phyloP scores from a whole-genome alignment of 2,113 vertebrate species.

The Heptranchias perlo region DNA sequence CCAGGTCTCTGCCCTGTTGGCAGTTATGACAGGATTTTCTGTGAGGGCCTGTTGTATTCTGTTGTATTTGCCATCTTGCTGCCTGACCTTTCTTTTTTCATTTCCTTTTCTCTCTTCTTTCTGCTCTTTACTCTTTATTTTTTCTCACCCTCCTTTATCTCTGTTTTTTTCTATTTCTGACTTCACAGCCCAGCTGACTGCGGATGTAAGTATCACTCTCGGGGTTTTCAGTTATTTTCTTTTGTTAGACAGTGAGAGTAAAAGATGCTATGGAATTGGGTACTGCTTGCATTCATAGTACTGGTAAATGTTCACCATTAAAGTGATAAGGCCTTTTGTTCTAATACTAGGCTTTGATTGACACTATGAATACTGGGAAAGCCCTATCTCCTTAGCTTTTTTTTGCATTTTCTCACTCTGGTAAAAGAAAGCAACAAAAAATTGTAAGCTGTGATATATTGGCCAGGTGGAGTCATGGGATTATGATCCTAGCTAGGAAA shows the following conservation, averaged over 20 bases:
- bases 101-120: neutral
- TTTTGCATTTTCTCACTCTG: neutral
- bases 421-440: neutral
- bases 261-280: too few species aligned
- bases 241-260: too few species aligned
- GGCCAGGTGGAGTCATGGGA: neutral
- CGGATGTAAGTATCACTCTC: neutral
- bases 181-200: neutral
- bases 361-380: neutral
- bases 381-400: neutral
- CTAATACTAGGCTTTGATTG: neutral
- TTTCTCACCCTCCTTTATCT: neutral
- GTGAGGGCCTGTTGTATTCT: too few species aligned
- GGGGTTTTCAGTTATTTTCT: neutral
- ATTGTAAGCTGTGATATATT: neutral
- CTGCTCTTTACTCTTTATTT: neutral
- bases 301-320: too few species aligned
- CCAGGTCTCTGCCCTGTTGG: too few species aligned
- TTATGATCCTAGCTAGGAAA: neutral
- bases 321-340: neutral
- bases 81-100: too few species aligned
- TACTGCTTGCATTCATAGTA: too few species aligned
- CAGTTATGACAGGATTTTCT: too few species aligned
- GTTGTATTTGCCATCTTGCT: too few species aligned
- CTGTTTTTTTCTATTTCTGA: neutral